Evolutionary conservation across 2,113 vertebrate species (phyloP).

Genomic region (Myotis davidii): DNA sequence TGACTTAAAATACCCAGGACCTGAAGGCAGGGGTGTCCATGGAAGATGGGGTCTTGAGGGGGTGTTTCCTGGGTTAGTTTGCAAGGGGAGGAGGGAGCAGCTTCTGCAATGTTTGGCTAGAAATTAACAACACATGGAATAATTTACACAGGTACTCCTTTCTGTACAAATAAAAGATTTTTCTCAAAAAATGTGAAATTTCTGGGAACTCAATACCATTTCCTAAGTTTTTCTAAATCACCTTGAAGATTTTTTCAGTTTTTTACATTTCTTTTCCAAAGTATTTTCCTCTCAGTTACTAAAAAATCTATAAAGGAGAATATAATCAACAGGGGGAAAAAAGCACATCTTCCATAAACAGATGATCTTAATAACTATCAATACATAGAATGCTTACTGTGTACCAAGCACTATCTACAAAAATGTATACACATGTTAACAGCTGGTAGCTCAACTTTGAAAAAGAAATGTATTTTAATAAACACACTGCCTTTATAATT

Average conservation of each 20-base stretch:
- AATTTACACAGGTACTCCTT: not conserved
- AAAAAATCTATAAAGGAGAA: constrained; percentile 20
- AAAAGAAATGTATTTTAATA: too few relatives aligned
- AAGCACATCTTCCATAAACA: not conserved
- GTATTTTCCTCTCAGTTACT: not conserved
- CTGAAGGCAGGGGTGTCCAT: not conserved
- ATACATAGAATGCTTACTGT: not conserved
- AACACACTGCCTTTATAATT: too few relatives aligned
- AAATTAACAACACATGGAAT: not conserved
- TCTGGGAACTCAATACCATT: not conserved
- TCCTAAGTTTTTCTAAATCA: not conserved
- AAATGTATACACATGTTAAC: too few relatives aligned
- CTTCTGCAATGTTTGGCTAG: not conserved
- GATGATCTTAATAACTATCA: not conserved
- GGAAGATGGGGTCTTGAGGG: not conserved
- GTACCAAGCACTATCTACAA: not conserved
- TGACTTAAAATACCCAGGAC: not conserved
- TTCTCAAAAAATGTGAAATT: constrained; percentile 38
- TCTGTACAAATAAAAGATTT: not conserved
- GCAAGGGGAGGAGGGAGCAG: not conserved
- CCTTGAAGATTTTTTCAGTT: not conserved
- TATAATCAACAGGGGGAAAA: not conserved
- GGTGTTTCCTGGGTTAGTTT: not conserved
- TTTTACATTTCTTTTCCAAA: constrained; percentile 41
- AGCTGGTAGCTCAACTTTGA: too few relatives aligned